phyloP scores from a whole-genome alignment of 2,888 invertebrate species.

The Antheraea assamensis region DNA sequence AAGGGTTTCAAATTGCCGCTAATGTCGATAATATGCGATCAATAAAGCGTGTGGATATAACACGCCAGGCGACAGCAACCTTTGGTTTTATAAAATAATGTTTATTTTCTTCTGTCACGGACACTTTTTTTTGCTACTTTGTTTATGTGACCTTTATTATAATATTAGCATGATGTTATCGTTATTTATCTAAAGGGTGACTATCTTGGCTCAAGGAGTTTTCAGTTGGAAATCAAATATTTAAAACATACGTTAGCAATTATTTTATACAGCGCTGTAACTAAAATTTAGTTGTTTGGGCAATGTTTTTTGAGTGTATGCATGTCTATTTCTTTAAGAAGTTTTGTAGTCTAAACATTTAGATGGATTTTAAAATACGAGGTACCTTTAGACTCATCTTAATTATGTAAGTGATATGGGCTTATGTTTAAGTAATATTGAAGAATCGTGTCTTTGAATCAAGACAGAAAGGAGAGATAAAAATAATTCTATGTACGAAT shows the following conservation, averaged over 20 bases:
- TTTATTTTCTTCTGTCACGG: slow-evolving; percentile 17
- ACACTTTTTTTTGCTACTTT: not conserved
- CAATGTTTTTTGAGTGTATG: too few relatives aligned
- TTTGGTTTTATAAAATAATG: slow-evolving; percentile 22
- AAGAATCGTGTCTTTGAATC: too few relatives aligned
- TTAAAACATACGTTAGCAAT: not conserved
- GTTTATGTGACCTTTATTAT: slow-evolving; percentile 1
- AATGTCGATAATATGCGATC: not conserved
- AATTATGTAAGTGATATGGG: too few relatives aligned
- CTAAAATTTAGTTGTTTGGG: not conserved
- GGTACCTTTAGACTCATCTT: too few relatives aligned
- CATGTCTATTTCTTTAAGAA: too few relatives aligned
- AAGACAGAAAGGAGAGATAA: too few relatives aligned
- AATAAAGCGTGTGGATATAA: not conserved
- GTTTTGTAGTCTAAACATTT: too few relatives aligned
- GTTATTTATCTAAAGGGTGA: not conserved
- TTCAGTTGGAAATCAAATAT: not conserved
- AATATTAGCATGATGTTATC: not conserved
- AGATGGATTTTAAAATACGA: too few relatives aligned
- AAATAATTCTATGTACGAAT: too few relatives aligned
- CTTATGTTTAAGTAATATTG: too few relatives aligned
- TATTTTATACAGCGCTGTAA: not conserved
- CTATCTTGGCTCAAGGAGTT: not conserved
- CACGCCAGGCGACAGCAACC: slow-evolving; percentile 21
- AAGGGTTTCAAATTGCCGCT: not conserved